These are phyloP conservation scores for Thaumatotibia leucotreta DNA, from an alignment of 1,140 invertebrate genomes.

Conservation along the genomic window DNA sequence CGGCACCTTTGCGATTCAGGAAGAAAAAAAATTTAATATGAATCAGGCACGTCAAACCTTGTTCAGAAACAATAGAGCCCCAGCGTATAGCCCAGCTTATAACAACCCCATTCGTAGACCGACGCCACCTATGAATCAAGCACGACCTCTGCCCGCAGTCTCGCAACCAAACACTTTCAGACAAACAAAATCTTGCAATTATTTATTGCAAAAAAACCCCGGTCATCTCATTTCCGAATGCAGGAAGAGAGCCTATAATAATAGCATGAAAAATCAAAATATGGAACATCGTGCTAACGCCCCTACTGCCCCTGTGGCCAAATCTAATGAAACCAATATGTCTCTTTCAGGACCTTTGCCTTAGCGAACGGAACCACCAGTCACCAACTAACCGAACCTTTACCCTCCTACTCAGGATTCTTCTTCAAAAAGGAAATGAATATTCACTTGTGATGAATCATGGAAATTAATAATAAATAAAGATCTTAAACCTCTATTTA, in stretches of 20 bases:
- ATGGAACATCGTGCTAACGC: no score
- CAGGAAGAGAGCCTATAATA: conserved; percentile 19
- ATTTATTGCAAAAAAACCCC: conserved; percentile 21
- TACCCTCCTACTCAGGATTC: conserved; percentile 10
- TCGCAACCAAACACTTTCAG: background rate
- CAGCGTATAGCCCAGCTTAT: background rate
- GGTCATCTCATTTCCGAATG: conserved; percentile 19
- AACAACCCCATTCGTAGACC: background rate
- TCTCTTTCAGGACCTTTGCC: background rate
- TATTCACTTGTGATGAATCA: conserved; percentile 17
- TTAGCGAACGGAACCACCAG: background rate
- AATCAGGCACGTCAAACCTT: conserved; percentile 16
- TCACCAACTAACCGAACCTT: background rate
- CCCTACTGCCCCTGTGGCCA: no score
- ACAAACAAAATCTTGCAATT: conserved; percentile 18
- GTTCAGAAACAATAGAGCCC: background rate
- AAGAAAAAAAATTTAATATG: conserved; percentile 19
- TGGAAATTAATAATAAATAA: conserved; percentile 29
- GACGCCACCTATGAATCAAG: background rate
- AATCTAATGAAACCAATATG: background rate
- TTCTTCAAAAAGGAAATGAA: conserved; percentile 18
- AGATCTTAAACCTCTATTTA: conserved; percentile 24
- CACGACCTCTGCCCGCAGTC: background rate
- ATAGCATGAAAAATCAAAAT: no score
- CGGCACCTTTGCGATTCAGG: conserved; percentile 17